Evolutionary conservation across 2,797 vertebrate species (phyloP).

Genomic region (Acropternis orthonyx): DNA sequence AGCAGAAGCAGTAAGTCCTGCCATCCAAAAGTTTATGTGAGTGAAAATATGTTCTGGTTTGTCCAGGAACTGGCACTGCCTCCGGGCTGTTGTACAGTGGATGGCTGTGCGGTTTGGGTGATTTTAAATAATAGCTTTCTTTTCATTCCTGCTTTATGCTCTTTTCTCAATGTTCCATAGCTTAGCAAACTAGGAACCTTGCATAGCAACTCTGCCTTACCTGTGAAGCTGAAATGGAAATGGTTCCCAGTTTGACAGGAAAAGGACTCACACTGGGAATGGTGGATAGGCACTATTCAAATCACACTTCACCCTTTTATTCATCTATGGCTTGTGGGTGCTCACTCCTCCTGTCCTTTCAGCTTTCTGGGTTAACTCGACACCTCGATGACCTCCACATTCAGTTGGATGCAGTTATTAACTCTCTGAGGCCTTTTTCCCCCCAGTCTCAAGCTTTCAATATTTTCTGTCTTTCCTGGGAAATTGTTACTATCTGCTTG

Average conservation of each 20-base stretch:
- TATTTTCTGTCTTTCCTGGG: neutral
- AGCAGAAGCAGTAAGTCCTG: neutral
- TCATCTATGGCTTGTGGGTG: neutral
- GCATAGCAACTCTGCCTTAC: neutral
- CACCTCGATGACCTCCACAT: accelerated
- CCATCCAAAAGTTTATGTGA: neutral
- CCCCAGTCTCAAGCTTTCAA: neutral
- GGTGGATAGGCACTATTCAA: neutral
- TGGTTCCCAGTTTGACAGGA: neutral
- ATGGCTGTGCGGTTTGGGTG: neutral
- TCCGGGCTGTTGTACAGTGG: accelerated
- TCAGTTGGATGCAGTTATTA: neutral
- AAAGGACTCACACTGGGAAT: neutral
- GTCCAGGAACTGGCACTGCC: neutral
- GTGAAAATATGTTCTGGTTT: neutral
- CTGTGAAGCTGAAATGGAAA: neutral
- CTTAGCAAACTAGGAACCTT: neutral
- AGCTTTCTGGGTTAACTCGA: neutral
- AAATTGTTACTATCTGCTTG: neutral
- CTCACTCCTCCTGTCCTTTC: neutral
- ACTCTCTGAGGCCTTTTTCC: neutral
- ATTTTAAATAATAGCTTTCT: neutral
- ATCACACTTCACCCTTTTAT: neutral
- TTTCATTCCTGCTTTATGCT: neutral
- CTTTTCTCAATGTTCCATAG: neutral